Base-by-base conservation (phyloP, 2,797 vertebrate genomes). In the Lagorchestes hirsutus region DNA sequence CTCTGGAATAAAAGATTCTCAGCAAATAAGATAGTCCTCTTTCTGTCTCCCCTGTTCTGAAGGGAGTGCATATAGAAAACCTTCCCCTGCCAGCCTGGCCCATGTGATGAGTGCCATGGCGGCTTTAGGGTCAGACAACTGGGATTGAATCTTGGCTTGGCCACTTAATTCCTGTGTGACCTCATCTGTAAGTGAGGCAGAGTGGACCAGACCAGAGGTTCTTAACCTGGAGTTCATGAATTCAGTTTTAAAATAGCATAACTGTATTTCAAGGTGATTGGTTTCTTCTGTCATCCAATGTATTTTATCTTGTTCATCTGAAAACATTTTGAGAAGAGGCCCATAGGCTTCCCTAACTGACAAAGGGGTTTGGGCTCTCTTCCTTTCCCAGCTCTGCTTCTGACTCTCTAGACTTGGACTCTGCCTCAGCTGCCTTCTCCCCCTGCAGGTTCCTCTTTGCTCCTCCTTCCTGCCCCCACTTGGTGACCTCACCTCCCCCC, bases 1-100 rank as follows among this genome's bases (percentile, higher is more conserved):
- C 91, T 90, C 91, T n/a, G 4, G 62, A 90, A 87, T 34, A 93
- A 31, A 87, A 94, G 91, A 50, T 74, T 91, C 90, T 94, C 56
- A 90, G 14, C 91, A 92, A 90, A 87, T 55, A 40, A 95, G 57
- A 91, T 50, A 67, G 58, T 62, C 58, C 58, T 31, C 54, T 50
- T 46, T n/a, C n/a, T 28, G 11, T 55, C 29, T 31, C 6, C 24
- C 31, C 29, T 12, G 56, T 10, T n/a, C 46, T 93, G 92, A 8
- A 14, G 34, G 92, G 52, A 90, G 40, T 29, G 34, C 31, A 0
- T 50, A 40, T 55, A 34, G 62, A 92, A 92, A 96, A 92, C 31
- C 5, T n/a, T 16, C 14, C 31, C 13, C 62, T 14, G 6, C 13
- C 62, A 67, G 62, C 62, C 62, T n/a, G 62, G 5, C 13, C 34